Base-by-base conservation (phyloP, 2,113 vertebrate genomes). In the Planiliza haematocheilus region DNA sequence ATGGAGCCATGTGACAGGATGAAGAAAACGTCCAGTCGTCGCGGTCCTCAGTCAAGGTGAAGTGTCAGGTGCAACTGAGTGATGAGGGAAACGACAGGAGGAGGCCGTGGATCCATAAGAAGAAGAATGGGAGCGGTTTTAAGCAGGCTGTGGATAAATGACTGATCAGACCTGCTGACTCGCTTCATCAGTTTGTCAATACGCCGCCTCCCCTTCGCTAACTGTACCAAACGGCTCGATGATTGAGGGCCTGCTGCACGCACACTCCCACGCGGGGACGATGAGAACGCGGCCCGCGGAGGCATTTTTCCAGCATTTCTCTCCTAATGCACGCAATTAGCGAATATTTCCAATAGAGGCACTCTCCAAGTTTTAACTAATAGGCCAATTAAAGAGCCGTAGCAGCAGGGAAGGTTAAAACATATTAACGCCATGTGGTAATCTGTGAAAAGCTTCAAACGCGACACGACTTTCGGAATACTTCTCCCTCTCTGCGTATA, bases 371-470 rank as follows among this genome's bases (percentile, higher is more conserved):
- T 74, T 5, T 68, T 1, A 42, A 49, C 78, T 68, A 67, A 82
- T 61, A 30, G 16, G 45, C 68, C 66, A 80, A 84, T 81, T 65
- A 80, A 21, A 20, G 9, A 51, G 70, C 68, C 12, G 18, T 49
- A 58, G 53, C 45, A 67, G 53, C 53, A 50, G 17, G 58, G 11
- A 46, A 64, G 63, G 45, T 36, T 68, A 42, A 75, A 37, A 76
- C 69, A 73, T 36, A 72, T 80, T 37, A n/a, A 61, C 56, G 57
- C 37, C 30, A 11, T 83, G 66, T 50, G 9, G 17, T 39, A 60
- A 81, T 86, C 74, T 73, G 68, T 52, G 65, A 82, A 87, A 84
- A 51, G 67, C 75, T 83, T 70, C 63, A 70, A 81, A 79, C 60
- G 2, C 4, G 10, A 82, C 71, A 69, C 14, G 48, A 83, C 58